Percentiles rank a stretch among this genome's conserved stretches.
These are phyloP conservation scores for Danio kyathit DNA, from an alignment of 2,797 vertebrate genomes.

Conservation along the genomic window DNA sequence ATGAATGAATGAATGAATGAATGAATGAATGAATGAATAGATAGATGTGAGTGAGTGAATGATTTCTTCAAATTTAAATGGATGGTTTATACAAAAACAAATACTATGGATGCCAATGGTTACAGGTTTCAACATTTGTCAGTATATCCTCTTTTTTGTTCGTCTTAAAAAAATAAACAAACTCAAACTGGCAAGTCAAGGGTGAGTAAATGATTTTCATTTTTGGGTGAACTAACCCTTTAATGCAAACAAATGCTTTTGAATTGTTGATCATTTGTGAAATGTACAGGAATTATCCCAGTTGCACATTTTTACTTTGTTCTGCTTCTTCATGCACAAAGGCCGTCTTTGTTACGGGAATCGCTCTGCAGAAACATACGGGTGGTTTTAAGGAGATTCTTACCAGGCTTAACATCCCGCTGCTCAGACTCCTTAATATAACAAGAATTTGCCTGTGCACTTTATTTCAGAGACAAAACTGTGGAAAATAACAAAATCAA, in stretches of 20 bases:
- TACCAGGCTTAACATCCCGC: slow-evolving; percentile 44
- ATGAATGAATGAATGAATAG: too few relatives aligned
- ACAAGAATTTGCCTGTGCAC: slow-evolving; percentile 7
- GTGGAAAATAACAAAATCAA: neutral
- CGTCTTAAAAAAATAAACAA: too few relatives aligned
- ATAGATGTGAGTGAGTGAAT: too few relatives aligned
- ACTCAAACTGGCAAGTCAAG: too few relatives aligned
- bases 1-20: too few relatives aligned
- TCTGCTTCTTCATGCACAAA: slow-evolving; percentile 19
- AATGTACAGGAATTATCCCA: neutral
- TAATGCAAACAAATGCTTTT: neutral
- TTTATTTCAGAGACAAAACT: neutral
- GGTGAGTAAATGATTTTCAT: too few relatives aligned
- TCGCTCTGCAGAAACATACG: slow-evolving; percentile 18
- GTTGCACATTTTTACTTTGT: slow-evolving; percentile 5
- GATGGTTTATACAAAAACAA: too few relatives aligned
- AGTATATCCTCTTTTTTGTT: too few relatives aligned
- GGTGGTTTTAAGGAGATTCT: slow-evolving; percentile 46
- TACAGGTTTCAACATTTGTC: too few relatives aligned
- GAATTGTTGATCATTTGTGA: neutral
- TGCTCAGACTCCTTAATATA: slow-evolving; percentile 24
- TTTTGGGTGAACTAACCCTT: too few relatives aligned
- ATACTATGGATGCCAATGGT: too few relatives aligned
- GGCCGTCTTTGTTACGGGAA: slow-evolving; percentile 33
- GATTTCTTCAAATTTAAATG: too few relatives aligned